Conservation (phyloP, 2,113 vertebrate species). For the Calidris pygmaea region DNA sequence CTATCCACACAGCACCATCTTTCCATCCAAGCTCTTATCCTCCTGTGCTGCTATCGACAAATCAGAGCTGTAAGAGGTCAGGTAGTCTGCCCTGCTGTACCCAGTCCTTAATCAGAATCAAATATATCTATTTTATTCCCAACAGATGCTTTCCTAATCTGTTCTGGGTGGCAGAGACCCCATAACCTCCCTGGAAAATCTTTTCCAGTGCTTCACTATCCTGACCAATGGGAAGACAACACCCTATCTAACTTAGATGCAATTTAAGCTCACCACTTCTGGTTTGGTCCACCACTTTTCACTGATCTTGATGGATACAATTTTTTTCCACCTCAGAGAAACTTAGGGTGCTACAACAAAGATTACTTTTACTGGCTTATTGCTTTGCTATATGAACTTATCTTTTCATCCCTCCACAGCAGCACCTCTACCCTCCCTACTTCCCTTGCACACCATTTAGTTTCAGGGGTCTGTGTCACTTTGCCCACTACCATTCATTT, state of each 20-base stretch:
- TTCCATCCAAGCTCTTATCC: not conserved
- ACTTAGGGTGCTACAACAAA: not conserved
- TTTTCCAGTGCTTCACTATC: not conserved
- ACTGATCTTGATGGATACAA: not conserved
- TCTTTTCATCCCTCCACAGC: not conserved
- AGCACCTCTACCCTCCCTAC: not conserved
- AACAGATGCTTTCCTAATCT: not conserved
- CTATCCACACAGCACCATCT: not conserved
- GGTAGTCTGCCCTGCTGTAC: not conserved
- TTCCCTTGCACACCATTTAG: not conserved
- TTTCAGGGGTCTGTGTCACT: not conserved
- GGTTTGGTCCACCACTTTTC: not conserved
- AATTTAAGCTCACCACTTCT: not conserved
- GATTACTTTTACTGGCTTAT: not conserved
- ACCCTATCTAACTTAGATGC: not conserved
- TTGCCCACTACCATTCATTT: not conserved
- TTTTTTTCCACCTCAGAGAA: not conserved
- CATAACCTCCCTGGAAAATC: not conserved
- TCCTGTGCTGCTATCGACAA: not conserved
- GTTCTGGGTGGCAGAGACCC: not conserved
- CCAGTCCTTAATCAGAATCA: not conserved
- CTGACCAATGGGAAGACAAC: not conserved
- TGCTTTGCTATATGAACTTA: not conserved
- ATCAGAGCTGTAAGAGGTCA: not conserved
- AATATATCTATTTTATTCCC: not conserved